Evolutionary conservation across 2,797 vertebrate genomes (phyloP).

Genomic region (Darevskia nairensis): DNA sequence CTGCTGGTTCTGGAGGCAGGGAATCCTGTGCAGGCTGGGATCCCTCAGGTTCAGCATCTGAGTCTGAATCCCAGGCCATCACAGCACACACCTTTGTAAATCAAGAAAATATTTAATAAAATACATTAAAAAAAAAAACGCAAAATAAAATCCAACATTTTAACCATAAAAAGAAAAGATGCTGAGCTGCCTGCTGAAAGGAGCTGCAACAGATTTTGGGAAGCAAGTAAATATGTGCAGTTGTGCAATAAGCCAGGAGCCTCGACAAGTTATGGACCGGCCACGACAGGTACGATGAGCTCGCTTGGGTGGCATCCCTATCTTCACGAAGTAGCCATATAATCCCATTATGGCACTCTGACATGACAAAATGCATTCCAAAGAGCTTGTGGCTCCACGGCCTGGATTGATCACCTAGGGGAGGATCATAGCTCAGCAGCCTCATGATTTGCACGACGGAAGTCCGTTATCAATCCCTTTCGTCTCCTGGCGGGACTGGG

Average conservation of each 20-base stretch:
- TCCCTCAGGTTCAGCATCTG: no score
- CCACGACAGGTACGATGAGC: not conserved
- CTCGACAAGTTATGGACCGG: not conserved
- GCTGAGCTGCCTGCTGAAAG: not conserved
- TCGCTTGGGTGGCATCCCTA: not conserved
- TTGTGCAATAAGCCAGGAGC: not conserved
- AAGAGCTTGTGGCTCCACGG: not conserved
- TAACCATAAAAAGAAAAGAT: no score
- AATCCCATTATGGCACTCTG: not conserved
- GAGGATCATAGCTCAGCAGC: not conserved
- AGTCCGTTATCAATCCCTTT: not conserved
- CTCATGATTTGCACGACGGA: not conserved
- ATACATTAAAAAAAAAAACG: no score
- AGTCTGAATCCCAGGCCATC: no score
- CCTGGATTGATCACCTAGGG: not conserved
- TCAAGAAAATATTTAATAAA: no score
- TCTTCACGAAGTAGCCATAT: not conserved
- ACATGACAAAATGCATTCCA: not conserved
- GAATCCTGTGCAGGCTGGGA: no score
- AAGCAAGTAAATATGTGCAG: not conserved
- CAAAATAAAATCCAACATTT: no score
- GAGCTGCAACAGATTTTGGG: not conserved
- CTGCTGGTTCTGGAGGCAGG: no score
- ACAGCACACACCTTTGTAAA: no score
- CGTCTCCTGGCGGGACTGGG: not conserved